These are phyloP conservation scores for Procavia capensis DNA, from an alignment of 2,113 vertebrate genomes.

Conservation along the genomic window DNA sequence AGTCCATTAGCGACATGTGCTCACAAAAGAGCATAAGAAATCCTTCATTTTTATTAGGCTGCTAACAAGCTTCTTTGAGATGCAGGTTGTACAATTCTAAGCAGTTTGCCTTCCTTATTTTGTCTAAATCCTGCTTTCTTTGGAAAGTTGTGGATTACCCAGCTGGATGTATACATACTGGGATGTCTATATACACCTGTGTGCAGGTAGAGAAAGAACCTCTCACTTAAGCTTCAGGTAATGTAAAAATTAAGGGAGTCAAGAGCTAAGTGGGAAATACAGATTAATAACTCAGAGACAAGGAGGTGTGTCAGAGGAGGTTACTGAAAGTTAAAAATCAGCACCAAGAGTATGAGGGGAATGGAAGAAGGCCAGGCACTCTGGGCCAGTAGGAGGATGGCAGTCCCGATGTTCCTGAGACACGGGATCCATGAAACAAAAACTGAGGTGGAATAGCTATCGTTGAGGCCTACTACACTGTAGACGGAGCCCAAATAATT, in stretches of 20 bases:
- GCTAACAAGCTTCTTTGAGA: not conserved
- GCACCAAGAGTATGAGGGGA: not conserved
- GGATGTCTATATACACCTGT: too few species aligned
- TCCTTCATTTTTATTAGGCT: not conserved
- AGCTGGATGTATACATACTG: not conserved
- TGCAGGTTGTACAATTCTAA: not conserved
- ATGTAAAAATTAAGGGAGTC: not conserved
- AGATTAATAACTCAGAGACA: not conserved
- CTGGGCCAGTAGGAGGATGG: not conserved
- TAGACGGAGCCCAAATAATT: not conserved
- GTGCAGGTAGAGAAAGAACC: not conserved
- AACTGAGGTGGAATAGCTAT: not conserved
- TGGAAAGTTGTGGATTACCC: not conserved
- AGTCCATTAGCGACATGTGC: not conserved
- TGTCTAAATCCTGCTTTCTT: conserved; percentile 14
- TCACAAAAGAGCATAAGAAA: not conserved
- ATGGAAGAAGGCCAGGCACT: not conserved
- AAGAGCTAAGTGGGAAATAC: not conserved
- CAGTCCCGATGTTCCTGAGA: not conserved
- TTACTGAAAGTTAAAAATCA: not conserved
- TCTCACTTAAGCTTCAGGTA: not conserved
- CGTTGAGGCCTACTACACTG: not conserved
- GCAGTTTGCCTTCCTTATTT: not conserved
- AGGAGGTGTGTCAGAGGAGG: not conserved
- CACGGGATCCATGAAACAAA: not conserved